Evolutionary conservation across 2,113 vertebrate genomes (phyloP).

Genomic region (Phrynosoma blainvillii): DNA sequence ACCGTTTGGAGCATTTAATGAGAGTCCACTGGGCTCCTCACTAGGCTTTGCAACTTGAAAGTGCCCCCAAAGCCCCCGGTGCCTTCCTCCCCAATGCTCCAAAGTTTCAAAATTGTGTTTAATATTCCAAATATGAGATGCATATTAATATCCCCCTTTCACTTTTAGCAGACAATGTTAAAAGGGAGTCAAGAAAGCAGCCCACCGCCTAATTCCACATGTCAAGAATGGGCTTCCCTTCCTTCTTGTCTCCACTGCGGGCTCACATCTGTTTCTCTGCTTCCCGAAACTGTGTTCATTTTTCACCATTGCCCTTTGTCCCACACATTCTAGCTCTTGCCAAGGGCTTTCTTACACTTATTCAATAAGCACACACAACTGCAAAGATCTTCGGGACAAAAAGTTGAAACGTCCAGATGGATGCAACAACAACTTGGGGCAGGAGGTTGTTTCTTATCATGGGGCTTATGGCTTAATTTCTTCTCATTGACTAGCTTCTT

Average conservation of each 20-base stretch:
- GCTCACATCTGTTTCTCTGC: constrained; percentile 77
- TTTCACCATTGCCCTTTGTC: constrained; percentile 75
- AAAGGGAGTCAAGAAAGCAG: fast-evolving
- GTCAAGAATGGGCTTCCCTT: constrained; percentile 32
- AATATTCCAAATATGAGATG: background rate
- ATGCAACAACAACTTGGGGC: constrained; percentile 14
- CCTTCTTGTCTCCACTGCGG: constrained; percentile 48
- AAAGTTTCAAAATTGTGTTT: background rate
- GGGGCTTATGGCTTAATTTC: constrained; percentile 25
- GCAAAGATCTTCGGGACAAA: constrained; percentile 68
- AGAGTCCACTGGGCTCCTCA: constrained; percentile 51
- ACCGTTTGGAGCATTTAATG: constrained; percentile 63
- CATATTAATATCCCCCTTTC: background rate
- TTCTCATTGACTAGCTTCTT: background rate
- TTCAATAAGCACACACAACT: constrained; percentile 72
- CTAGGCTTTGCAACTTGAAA: background rate
- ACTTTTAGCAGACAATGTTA: background rate
- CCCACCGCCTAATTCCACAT: constrained; percentile 38
- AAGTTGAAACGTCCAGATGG: constrained; percentile 60
- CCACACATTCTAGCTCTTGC: constrained; percentile 58
- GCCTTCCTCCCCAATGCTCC: background rate
- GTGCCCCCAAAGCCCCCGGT: constrained; percentile 13
- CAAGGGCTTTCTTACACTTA: constrained; percentile 74
- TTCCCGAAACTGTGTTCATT: constrained; percentile 71
- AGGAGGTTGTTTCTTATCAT: constrained; percentile 43